Evolutionary conservation across 2,797 vertebrate species (phyloP).

Genomic region (Lophius americanus): DNA sequence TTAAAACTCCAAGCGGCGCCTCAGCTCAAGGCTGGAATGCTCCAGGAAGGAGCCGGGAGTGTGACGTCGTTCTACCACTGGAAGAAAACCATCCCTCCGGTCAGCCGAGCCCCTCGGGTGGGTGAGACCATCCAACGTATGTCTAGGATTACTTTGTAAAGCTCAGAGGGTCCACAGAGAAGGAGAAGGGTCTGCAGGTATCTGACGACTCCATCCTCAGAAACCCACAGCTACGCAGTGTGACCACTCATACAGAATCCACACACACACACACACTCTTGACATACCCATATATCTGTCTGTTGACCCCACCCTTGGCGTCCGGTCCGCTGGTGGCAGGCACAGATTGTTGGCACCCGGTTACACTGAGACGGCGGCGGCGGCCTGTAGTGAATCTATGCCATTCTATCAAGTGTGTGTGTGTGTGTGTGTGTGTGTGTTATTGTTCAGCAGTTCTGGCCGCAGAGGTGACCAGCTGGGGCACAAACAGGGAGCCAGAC

Average conservation of each 20-base stretch:
- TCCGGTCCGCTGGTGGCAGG: slow-evolving; percentile 56
- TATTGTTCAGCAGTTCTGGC: slow-evolving; percentile 76
- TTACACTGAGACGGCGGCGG: slow-evolving; percentile 46
- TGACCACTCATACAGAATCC: slow-evolving; percentile 46
- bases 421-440: slow-evolving; percentile 39
- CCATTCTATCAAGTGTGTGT: slow-evolving; percentile 42
- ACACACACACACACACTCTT: slow-evolving; percentile 19
- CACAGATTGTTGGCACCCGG: slow-evolving; percentile 50
- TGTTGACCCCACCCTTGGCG: slow-evolving; percentile 49
- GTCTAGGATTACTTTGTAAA: slow-evolving; percentile 14
- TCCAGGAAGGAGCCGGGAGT: too few species aligned
- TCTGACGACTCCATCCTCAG: background rate
- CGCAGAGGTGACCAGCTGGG: slow-evolving; percentile 76
- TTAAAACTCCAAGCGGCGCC: too few species aligned
- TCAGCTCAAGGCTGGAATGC: too few species aligned
- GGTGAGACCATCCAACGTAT: background rate
- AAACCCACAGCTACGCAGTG: slow-evolving; percentile 31
- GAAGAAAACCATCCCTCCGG: too few species aligned
- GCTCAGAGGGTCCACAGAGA: slow-evolving; percentile 4
- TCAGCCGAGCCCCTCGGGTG: too few species aligned
- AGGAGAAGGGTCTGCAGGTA: slow-evolving; percentile 16
- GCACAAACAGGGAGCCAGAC: slow-evolving; percentile 70
- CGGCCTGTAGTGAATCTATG: slow-evolving; percentile 53
- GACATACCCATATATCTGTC: slow-evolving; percentile 52
- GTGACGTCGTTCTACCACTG: too few species aligned